A percentile compares a stretch with the other conserved stretches of the same genome.
These are phyloP conservation scores for Plutella xylostella DNA, from an alignment of 2,888 invertebrate genomes.

Conservation along the genomic window DNA sequence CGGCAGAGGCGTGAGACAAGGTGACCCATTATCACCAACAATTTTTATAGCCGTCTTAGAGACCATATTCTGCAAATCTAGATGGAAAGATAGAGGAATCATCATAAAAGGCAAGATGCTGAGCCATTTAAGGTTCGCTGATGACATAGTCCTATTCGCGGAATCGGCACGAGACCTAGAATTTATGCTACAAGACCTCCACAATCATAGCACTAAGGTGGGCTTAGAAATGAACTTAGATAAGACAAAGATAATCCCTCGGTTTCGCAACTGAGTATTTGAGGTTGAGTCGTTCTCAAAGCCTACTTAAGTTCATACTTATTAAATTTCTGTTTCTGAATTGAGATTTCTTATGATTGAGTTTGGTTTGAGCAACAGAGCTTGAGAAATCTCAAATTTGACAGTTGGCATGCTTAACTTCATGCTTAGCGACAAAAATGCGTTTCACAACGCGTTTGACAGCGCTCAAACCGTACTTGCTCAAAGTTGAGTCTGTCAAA, in stretches of 20 bases:
- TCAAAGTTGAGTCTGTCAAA: too few relatives aligned
- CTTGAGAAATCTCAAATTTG: too few relatives aligned
- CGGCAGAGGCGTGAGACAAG: constrained; percentile 8
- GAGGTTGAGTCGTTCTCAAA: too few relatives aligned
- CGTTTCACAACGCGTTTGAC: too few relatives aligned
- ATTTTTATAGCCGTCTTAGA: constrained; percentile 11
- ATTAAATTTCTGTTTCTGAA: too few relatives aligned
- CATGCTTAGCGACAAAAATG: too few relatives aligned
- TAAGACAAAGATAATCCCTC: neutral
- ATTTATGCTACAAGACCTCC: neutral
- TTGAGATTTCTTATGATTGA: too few relatives aligned
- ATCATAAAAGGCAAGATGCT: neutral
- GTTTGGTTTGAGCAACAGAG: too few relatives aligned
- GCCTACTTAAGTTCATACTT: too few relatives aligned
- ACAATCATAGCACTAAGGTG: neutral
- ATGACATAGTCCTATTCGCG: constrained; percentile 4
- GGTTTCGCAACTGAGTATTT: too few relatives aligned
- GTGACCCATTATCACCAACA: constrained; percentile 9
- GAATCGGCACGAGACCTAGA: neutral
- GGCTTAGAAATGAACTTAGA: neutral
- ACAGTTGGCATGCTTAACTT: too few relatives aligned
- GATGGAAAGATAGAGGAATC: constrained; percentile 4
- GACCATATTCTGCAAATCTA: neutral
- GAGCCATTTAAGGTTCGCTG: constrained; percentile 1
- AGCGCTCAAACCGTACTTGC: too few relatives aligned